Evolutionary conservation across 2,113 vertebrate genomes (phyloP).

Genomic region (Saccopteryx bilineata): DNA sequence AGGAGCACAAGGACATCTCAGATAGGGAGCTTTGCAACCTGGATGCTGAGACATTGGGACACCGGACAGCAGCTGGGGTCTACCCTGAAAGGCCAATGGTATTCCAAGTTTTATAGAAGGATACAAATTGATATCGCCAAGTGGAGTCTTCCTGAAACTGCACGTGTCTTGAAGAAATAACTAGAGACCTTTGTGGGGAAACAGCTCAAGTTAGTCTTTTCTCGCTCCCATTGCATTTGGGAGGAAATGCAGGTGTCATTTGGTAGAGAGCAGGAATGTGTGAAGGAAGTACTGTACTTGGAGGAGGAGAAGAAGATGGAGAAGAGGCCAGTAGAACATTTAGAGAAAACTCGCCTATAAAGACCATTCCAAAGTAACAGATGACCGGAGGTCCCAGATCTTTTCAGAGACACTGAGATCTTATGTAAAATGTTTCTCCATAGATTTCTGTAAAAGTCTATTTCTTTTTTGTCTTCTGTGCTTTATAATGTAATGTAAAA

Average conservation of each 20-base stretch:
- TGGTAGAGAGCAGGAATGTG: background rate
- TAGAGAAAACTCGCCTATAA: background rate
- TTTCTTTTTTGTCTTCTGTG: background rate
- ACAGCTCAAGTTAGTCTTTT: background rate
- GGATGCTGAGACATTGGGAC: background rate
- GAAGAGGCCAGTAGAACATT: background rate
- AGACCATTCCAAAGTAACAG: background rate
- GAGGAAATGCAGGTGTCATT: background rate
- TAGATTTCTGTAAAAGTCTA: background rate
- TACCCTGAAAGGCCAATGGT: background rate
- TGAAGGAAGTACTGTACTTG: background rate
- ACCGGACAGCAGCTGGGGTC: background rate
- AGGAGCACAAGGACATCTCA: background rate
- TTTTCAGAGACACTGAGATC: background rate
- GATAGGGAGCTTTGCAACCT: background rate
- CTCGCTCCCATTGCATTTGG: background rate
- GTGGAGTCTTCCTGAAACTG: background rate
- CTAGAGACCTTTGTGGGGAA: background rate
- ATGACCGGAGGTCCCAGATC: background rate
- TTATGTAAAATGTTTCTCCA: background rate
- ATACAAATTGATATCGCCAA: background rate
- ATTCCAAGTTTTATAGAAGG: background rate
- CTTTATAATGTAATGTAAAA: conserved; percentile 25
- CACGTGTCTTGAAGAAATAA: background rate
- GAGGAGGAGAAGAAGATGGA: background rate